Conservation (phyloP, 2,797 vertebrate species). For the Protosalanx chinensis region DNA sequence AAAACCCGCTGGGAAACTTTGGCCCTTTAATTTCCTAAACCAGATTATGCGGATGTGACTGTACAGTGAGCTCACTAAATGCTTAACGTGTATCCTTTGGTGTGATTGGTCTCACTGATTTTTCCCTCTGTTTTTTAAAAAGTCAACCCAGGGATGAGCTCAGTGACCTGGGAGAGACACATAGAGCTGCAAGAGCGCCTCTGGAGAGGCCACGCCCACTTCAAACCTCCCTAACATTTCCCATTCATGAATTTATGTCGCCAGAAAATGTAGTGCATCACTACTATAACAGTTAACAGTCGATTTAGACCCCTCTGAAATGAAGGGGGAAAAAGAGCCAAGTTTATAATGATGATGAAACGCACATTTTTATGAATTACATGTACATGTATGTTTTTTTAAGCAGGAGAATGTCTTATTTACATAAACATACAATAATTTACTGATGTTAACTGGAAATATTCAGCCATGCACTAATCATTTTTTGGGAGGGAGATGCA, state of each 20-base stretch:
- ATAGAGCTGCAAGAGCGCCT: conserved; percentile 43
- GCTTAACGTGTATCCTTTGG: conserved; percentile 61
- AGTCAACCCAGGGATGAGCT: conserved; percentile 48
- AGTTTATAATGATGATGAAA: neutral
- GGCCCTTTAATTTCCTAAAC: neutral
- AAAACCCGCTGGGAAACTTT: neutral
- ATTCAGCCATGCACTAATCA: neutral
- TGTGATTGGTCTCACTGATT: conserved; percentile 72
- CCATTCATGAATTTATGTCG: neutral
- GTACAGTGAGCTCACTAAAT: conserved; percentile 68
- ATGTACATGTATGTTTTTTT: neutral
- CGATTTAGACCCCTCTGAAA: neutral
- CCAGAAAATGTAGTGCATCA: no score
- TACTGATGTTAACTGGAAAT: neutral
- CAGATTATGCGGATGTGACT: conserved; percentile 2
- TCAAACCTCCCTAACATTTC: neutral
- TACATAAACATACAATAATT: neutral
- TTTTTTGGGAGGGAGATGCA: neutral
- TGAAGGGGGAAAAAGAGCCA: neutral
- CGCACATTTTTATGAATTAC: neutral
- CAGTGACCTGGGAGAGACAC: conserved; percentile 50
- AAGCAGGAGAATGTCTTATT: neutral
- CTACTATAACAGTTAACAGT: no score
- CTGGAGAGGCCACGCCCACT: conserved; percentile 63
- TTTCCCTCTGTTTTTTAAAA: conserved; percentile 78